These are phyloP conservation scores for Lithosia quadra DNA, from an alignment of 2,888 invertebrate species.

Conservation along the genomic window DNA sequence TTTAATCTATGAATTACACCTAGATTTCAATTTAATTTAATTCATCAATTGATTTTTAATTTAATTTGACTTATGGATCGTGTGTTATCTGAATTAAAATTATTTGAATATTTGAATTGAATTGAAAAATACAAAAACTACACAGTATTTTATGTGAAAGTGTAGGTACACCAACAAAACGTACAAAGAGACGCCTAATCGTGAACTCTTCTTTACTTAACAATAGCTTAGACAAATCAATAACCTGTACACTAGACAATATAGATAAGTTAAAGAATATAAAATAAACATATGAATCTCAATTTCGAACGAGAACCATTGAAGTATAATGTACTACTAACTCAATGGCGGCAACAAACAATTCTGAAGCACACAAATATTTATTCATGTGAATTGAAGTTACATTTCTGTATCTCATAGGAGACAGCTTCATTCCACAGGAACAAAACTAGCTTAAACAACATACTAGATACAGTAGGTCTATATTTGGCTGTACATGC, in stretches of 20 bases:
- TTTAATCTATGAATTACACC: no score
- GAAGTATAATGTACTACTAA: constrained; percentile 1
- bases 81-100: no score
- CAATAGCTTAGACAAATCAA: neutral
- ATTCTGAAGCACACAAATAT: neutral
- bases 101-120: no score
- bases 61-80: no score
- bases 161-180: no score
- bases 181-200: no score
- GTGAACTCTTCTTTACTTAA: neutral
- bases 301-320: neutral
- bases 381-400: constrained; percentile 4
- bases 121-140: neutral
- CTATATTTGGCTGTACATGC: constrained; percentile 1
- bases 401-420: neutral
- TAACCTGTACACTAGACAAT: neutral
- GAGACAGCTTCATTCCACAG: neutral
- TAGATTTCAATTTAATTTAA: no score
- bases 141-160: neutral
- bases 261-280: no score
- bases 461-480: neutral
- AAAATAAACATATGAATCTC: neutral
- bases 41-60: no score
- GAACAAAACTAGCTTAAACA: neutral
- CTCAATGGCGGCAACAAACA: neutral